These are phyloP conservation scores for Pristis pectinata DNA, from an alignment of 2,797 vertebrate species.

Conservation along the genomic window DNA sequence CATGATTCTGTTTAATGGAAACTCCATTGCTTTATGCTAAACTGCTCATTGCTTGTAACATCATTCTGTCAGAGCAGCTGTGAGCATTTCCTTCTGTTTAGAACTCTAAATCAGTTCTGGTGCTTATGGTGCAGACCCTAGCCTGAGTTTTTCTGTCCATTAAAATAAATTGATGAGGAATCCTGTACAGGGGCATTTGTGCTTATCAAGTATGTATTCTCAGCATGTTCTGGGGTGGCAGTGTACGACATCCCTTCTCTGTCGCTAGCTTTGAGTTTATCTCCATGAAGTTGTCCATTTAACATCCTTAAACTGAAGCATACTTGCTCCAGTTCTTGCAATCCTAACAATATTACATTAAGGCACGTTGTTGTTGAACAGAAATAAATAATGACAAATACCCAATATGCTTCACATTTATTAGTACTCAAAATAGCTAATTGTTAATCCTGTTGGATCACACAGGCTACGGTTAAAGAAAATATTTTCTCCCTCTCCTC, in stretches of 20 bases:
- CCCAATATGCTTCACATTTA: not conserved
- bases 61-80: not conserved
- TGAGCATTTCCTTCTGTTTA: not conserved
- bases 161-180: not conserved
- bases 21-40: not conserved
- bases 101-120: not conserved
- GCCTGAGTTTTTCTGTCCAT: not conserved
- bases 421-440: not conserved
- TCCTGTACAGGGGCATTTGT: not conserved
- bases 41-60: not conserved
- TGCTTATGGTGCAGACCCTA: not conserved
- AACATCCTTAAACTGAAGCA: not conserved
- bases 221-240: not conserved
- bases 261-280: not conserved
- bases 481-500: constrained; percentile 16
- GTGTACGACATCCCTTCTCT: not conserved
- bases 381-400: not conserved
- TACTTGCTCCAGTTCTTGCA: too few relatives aligned
- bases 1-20: not conserved
- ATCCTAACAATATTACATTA: not conserved
- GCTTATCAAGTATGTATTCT: not conserved
- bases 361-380: not conserved
- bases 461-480: not conserved
- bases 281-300: not conserved
- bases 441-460: not conserved